phyloP scores from a whole-genome alignment of 23 tunicate species.

The Trididemnum miniatum region DNA sequence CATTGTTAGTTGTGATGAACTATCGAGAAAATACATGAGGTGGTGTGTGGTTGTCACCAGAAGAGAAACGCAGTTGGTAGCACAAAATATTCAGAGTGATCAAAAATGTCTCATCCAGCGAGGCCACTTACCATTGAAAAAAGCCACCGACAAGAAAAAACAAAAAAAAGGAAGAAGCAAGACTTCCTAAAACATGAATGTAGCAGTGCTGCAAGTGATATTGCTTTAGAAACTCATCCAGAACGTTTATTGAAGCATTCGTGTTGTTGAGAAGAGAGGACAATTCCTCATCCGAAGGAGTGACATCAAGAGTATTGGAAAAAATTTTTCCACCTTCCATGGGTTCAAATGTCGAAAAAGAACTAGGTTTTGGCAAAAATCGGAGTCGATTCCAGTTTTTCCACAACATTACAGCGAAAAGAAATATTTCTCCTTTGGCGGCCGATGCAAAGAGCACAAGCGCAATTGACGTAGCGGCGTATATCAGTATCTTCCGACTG shows the following conservation, averaged over 20 bases:
- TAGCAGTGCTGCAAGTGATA: constrained; percentile 53
- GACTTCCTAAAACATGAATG: constrained; percentile 25
- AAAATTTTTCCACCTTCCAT: no score
- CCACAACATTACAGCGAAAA: constrained; percentile 64
- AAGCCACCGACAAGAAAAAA: constrained; percentile 75
- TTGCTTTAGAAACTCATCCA: constrained; percentile 31
- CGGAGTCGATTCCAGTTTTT: constrained; percentile 47
- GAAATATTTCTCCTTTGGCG: constrained; percentile 61
- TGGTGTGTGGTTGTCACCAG: no score
- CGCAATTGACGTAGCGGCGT: constrained; percentile 7
- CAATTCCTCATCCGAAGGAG: neutral
- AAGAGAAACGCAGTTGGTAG: no score
- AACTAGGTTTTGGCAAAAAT: neutral
- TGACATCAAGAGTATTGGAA: neutral
- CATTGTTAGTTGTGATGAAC: no score
- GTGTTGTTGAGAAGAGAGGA: neutral
- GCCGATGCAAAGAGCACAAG: constrained; percentile 63
- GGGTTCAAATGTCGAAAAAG: no score
- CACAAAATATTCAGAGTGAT: no score
- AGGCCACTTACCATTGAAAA: constrained; percentile 85
- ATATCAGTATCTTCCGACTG: neutral
- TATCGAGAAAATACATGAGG: no score
- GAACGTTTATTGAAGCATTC: neutral
- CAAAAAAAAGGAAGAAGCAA: constrained; percentile 38
- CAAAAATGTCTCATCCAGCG: no score